Base-by-base conservation (phyloP, 2,888 invertebrate species). In the Germaria angustata region DNA sequence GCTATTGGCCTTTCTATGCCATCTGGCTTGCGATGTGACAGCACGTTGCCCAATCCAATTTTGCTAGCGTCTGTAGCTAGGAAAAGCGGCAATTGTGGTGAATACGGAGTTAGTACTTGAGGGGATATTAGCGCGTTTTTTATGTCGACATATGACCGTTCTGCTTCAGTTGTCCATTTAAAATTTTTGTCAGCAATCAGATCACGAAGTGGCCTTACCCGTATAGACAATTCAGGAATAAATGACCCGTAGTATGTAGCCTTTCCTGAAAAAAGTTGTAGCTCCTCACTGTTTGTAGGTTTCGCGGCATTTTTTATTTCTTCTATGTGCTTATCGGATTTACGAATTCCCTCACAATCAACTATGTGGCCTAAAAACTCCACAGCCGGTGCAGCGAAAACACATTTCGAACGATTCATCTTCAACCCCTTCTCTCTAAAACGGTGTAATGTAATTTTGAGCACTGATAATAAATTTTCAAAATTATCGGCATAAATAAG, bases 241-340 rank as follows among this genome's bases (percentile, higher is more conserved):
- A 73, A 73, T 28, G 44, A 72, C 13, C 61, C 24, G 15, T 72
- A 61, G 5, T 72, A 61, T 1, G 28, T 61, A 15, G 81, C 73
- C 34, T 81, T 81, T 1, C 73, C 61, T 6, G 61, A 24, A 39
- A 59, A 72, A 7, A 72, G 39, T 28, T 72, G 72, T 4, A 72
- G 24, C 2, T 72, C 61, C 6, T 75, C 46, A 13, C 44, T 13
- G 0, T 41, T 51, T n/a, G 51, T 32, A 2, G 53, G 49, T 13
- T 13, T 46, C 2, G 59, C 32, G 0, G 61, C 46, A 13, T 71
- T 59, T 28, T 32, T 68, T 17, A 55, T 41, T 1, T 55, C 55
- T 9, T 41, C 7, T 7, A 72, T 11, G 4, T 72, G 71, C 8
- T 20, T 49, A 15, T 72, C 72, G 2, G 61, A 51, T 41, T 72